phyloP scores from a whole-genome alignment of 2,113 vertebrate species.

The Noturus placidus region DNA sequence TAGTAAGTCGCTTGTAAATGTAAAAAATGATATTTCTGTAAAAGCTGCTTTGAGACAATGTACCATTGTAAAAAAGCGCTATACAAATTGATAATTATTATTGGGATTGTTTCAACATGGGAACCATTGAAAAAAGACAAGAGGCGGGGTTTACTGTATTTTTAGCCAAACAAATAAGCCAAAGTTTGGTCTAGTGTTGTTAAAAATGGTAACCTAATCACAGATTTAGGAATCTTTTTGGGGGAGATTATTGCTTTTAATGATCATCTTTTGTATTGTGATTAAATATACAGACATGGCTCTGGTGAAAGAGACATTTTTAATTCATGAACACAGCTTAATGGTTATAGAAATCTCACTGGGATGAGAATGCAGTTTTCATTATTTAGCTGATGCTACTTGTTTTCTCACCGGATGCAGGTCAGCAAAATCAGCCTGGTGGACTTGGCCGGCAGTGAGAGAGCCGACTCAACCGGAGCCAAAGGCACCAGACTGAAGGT shows the following conservation, averaged over 20 bases:
- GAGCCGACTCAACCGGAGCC: conserved; percentile 93
- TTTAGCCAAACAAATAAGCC: background rate
- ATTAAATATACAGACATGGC: background rate
- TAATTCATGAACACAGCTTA: background rate
- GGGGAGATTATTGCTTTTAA: background rate
- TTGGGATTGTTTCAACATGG: background rate
- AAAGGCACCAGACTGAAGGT: conserved; percentile 98
- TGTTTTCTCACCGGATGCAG: conserved; percentile 63
- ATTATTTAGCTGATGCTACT: conserved; percentile 19
- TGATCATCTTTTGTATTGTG: background rate
- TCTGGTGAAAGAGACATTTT: background rate
- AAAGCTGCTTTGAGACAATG: too few species aligned
- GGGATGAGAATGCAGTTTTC: background rate
- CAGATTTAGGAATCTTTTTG: background rate
- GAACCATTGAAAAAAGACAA: background rate
- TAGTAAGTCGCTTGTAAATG: too few species aligned
- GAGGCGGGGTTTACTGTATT: background rate
- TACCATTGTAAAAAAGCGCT: too few species aligned
- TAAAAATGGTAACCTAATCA: background rate
- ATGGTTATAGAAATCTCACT: background rate
- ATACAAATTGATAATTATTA: too few species aligned
- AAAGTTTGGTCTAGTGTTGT: background rate
- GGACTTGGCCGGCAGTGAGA: conserved; percentile 92
- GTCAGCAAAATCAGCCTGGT: conserved; percentile 98
- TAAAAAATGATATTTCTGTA: too few species aligned